Base-by-base conservation (phyloP, 2,888 invertebrate species). In the Epinotia brunnichana region DNA sequence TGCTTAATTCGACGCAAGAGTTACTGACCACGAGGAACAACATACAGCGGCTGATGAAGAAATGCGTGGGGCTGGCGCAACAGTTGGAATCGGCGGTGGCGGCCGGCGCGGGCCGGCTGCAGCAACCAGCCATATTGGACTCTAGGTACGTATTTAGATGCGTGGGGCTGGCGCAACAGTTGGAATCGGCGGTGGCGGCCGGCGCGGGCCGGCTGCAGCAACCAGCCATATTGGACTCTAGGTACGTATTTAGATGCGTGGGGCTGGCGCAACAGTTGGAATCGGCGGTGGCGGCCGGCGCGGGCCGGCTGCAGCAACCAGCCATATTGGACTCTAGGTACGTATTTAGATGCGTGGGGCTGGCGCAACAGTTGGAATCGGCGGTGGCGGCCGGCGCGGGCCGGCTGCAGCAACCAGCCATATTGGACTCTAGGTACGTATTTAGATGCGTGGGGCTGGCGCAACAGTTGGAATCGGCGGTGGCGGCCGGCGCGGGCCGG, bases 31-130 rank as follows among this genome's bases (percentile, higher is more conserved):
- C 97, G 1, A 94, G 98, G 66, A 95, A 95, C 78, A 97, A 97
- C 75, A 95, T 98, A 1, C 95, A 95, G 71, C 94, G 94, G 73
- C 94, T 98, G 74, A 97, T 98, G 96, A 95, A 95, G 85, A 97
- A 97, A 86, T 99, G 99, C 84, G 95, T 97, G 56, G 95, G 95
- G 60, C 94, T 98, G 72, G 97, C 98, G 0, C 94, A 95, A 62
- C 96, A 96, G 77, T 92, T 98, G 87, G 97, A 97, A 83, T 91
- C 95, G 3, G 96, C 97, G 0, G 96, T 98, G 4, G 95, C 96
- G 0, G 95, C 95, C 13, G 96, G 97, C 0, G 95, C 95, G 0
- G 95, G 95, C 0, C 94, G 98, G 68, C 95, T 95, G 19, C 93
- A 95, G 66, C 98, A 98, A 82, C 98, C 98, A 0, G 85, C 91